phyloP scores from a whole-genome alignment of 2,113 vertebrate genomes.

The Neogobius melanostomus region DNA sequence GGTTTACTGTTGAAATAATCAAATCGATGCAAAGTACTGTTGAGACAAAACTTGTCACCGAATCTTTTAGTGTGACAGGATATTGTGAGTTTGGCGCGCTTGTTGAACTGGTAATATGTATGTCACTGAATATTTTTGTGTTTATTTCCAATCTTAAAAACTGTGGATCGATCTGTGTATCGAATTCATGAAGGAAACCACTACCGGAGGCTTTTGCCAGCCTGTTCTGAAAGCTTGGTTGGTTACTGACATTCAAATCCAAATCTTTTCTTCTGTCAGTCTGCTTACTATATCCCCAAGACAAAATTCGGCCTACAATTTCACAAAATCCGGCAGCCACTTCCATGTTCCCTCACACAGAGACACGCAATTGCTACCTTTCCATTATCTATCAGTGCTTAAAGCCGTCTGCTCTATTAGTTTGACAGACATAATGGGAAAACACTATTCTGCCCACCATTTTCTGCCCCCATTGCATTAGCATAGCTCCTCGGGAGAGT shows the following conservation, averaged over 20 bases:
- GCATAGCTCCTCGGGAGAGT: conserved; percentile 11
- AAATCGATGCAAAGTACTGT: too few relatives aligned
- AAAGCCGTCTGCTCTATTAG: conserved; percentile 23
- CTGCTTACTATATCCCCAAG: background rate
- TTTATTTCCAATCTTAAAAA: too few relatives aligned
- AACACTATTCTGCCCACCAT: background rate
- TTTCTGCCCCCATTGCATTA: conserved; percentile 15
- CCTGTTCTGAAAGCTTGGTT: background rate
- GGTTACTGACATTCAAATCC: background rate
- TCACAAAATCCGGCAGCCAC: background rate
- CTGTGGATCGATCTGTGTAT: too few relatives aligned
- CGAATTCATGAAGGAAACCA: too few relatives aligned
- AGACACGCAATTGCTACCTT: conserved; percentile 11
- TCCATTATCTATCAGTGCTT: conserved; percentile 15
- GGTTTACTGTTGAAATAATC: too few relatives aligned
- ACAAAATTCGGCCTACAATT: background rate
- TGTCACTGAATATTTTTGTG: too few relatives aligned
- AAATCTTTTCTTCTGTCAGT: background rate
- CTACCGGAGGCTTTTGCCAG: too few relatives aligned
- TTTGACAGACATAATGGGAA: conserved; percentile 17
- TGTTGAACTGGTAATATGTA: background rate
- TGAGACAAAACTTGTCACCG: too few relatives aligned
- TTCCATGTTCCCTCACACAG: conserved; percentile 1
- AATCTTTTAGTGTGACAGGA: background rate
- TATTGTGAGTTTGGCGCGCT: background rate